Base-by-base conservation (phyloP, 1,140 invertebrate genomes). In the Notospermus geniculatus region DNA sequence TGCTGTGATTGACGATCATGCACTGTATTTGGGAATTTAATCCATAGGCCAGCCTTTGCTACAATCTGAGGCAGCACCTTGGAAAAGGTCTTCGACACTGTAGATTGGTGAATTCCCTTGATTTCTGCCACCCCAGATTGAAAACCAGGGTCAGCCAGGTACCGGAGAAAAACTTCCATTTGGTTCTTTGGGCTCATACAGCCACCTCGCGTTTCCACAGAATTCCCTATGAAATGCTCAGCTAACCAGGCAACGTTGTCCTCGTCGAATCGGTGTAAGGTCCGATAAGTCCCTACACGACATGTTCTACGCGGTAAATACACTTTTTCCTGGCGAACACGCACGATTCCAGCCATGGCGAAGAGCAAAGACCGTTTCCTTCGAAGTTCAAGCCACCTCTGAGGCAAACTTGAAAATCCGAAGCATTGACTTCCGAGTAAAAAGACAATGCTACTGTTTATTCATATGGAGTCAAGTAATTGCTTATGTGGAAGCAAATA, bases 121-220 rank as follows among this genome's bases (percentile, higher is more conserved):
- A 7, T n/a, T n/a, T 50, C 25, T 9, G n/a, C 46, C 46, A 50
- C 46, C 4, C 46, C 46, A 50, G 25, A 19, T n/a, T 50, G 46
- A 50, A 50, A 50, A 4, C 46, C 46, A n/a, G 46, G 46, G 46
- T 50, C 46, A 50, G 5, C 46, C n/a, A 50, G 9, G n/a, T 50
- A 50, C 4, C 46, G 46, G 5, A 50, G 46, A 27, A 50, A 50
- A 4, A 50, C 46, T 50, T 50, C 46, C 46, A 50, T 50, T 50
- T 27, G 25, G n/a, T 50, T 19, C 25, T n/a, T 50, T 19, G n/a
- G 4, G 9, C 9, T 22, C 9, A 50, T 5, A 22, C n/a, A 9
- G 4, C 46, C 46, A 22, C 46, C 46, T 5, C 46, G n/a, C 4
- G 46, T 50, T 50, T 50, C 46, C n/a, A 5, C n/a, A 50, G n/a